These are phyloP conservation scores for Neuroscelio doddi DNA, from an alignment of 2,888 invertebrate genomes.

Conservation along the genomic window DNA sequence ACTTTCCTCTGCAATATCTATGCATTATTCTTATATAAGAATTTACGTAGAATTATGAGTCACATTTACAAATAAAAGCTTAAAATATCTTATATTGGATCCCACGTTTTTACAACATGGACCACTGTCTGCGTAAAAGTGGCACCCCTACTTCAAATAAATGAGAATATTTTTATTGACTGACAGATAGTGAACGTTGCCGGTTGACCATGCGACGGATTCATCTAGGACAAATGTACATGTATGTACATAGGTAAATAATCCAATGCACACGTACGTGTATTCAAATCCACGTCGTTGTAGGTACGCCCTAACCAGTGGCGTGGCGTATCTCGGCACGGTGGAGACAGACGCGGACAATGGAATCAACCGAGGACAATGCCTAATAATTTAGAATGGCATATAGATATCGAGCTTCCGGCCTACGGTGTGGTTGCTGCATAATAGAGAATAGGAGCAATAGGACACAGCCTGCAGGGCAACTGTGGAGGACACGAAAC, in stretches of 20 bases:
- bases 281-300: conserved; percentile 45
- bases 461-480: conserved; percentile 68
- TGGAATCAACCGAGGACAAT: conserved; percentile 70
- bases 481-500: conserved; percentile 70
- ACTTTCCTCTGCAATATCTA: too few relatives aligned
- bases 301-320: conserved; percentile 62
- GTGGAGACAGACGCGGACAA: conserved; percentile 70
- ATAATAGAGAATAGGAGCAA: conserved; percentile 70
- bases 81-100: too few relatives aligned
- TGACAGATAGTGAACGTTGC: conserved; percentile 7
- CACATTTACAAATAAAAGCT: too few relatives aligned
- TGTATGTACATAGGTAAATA: conserved; percentile 46
- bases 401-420: conserved; percentile 68
- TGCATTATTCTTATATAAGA: too few relatives aligned
- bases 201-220: conserved; percentile 4
- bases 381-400: conserved; percentile 70
- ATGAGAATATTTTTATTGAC: too few relatives aligned
- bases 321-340: conserved; percentile 63
- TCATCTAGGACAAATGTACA: conserved; percentile 5
- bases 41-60: too few relatives aligned
- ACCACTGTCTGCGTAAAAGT: too few relatives aligned
- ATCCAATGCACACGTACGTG: conserved; percentile 39
- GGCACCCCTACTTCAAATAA: too few relatives aligned
- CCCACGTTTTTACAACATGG: too few relatives aligned
- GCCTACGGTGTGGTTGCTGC: conserved; percentile 58